Evolutionary conservation across 1,140 invertebrate genomes (phyloP).

Genomic region (Lineus longissimus): DNA sequence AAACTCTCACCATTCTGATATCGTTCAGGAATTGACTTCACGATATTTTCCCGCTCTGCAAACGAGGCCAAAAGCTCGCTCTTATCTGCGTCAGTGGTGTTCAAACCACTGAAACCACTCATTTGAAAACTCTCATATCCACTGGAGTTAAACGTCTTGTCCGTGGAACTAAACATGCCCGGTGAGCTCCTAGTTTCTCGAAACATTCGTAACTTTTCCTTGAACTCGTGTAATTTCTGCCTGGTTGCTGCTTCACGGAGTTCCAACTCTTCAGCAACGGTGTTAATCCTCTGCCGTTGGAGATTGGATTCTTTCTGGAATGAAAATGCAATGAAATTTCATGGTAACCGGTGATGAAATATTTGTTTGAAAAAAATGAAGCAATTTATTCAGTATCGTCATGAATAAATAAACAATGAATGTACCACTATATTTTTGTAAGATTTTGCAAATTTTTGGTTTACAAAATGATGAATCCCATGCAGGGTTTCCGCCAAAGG

Average conservation of each 20-base stretch:
- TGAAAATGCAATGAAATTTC: neutral
- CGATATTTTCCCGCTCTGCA: conserved; percentile 25
- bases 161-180: conserved; percentile 14
- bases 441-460: no score
- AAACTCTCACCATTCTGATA: neutral
- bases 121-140: no score
- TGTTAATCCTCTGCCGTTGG: conserved; percentile 31
- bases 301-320: conserved; percentile 30
- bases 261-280: conserved; percentile 35
- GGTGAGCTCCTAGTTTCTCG: conserved; percentile 16
- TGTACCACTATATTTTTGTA: no score
- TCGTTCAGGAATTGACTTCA: conserved; percentile 15
- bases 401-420: no score
- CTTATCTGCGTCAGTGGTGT: conserved; percentile 26
- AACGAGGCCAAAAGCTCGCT: conserved; percentile 25
- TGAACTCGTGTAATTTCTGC: conserved; percentile 40
- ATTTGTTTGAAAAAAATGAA: no score
- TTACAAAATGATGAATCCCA: no score
- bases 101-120: conserved; percentile 26
- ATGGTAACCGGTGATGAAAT: neutral
- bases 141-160: conserved; percentile 18
- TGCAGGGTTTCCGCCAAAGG: no score
- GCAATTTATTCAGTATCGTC: no score
- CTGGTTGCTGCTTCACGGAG: conserved; percentile 35
- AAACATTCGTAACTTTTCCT: conserved; percentile 33